A percentile compares a stretch with the other conserved stretches of the same genome.
phyloP scores from a whole-genome alignment of 2,888 invertebrate genomes.

The Ligdia adustata region DNA sequence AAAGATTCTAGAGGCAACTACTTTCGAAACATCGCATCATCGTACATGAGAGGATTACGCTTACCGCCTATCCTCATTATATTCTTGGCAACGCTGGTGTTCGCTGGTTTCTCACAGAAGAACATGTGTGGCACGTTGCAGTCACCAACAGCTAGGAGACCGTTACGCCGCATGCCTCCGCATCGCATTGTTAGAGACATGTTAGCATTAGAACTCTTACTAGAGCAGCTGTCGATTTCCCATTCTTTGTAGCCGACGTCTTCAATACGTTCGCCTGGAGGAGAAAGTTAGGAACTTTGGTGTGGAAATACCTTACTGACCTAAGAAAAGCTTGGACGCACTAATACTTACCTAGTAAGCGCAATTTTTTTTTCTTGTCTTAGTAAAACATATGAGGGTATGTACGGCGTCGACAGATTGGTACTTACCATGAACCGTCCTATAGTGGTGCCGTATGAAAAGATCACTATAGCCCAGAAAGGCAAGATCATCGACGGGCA shows the following conservation, averaged over 20 bases:
- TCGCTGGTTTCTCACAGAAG: conserved; percentile 56
- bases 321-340: too few species aligned
- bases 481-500: conserved; percentile 49
- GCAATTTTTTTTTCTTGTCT: too few species aligned
- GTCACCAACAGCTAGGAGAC: conserved; percentile 42
- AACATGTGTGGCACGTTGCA: conserved; percentile 51
- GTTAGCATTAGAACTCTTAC: conserved; percentile 23
- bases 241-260: conserved; percentile 45
- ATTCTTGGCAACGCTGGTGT: conserved; percentile 1
- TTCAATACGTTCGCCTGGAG: conserved; percentile 43
- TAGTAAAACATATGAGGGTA: neutral
- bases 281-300: neutral
- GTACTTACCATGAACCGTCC: conserved; percentile 55
- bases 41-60: too few species aligned
- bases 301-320: too few species aligned
- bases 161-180: conserved; percentile 51
- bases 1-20: too few species aligned
- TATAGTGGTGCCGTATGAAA: conserved; percentile 50
- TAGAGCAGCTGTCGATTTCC: conserved; percentile 36
- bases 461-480: conserved; percentile 56
- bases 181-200: conserved; percentile 36
- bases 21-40: too few species aligned
- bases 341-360: too few species aligned
- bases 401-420: too few species aligned
- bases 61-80: too few species aligned